A percentile compares a stretch with the other conserved stretches of the same genome.
Conservation (phyloP, 2,797 vertebrate genomes). For the Halcyon chelicuti region DNA sequence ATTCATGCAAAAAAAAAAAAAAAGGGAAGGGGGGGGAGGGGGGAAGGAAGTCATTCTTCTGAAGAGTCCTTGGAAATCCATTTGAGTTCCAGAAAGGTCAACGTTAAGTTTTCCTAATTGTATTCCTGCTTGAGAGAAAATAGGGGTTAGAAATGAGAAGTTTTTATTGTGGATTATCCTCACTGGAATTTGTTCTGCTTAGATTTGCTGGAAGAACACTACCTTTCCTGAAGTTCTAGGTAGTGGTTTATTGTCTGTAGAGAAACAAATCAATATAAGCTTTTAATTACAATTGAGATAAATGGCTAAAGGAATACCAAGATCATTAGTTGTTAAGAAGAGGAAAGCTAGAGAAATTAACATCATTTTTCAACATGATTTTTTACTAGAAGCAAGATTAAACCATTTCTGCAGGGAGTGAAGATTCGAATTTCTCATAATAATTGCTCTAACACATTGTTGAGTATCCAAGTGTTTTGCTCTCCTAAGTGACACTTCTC, state of each 20-base stretch:
- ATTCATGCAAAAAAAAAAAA: not conserved
- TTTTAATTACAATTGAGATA: not conserved
- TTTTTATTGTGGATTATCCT: not conserved
- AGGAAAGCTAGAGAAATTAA: not conserved
- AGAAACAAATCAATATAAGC: not conserved
- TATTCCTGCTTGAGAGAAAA: not conserved
- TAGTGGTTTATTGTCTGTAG: not conserved
- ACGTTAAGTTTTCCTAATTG: not conserved
- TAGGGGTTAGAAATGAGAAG: rapidly evolving
- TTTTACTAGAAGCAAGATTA: not conserved
- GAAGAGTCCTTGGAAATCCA: not conserved
- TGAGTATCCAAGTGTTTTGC: not conserved
- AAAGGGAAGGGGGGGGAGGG: not conserved
- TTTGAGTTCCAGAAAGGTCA: not conserved
- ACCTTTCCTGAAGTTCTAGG: not conserved
- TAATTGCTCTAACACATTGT: not conserved
- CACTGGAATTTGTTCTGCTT: not conserved
- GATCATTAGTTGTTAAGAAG: not conserved
- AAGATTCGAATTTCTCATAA: not conserved
- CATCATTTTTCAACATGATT: not conserved
- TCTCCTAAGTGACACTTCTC: not conserved
- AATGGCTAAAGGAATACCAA: not conserved
- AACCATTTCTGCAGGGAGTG: not conserved
- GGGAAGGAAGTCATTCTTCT: not conserved
- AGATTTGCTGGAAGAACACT: not conserved